Evolutionary conservation across 2,113 vertebrate species (phyloP), one percentile per base, ranked within the genome.

Genomic region (Opisthocomus hoazin): DNA sequence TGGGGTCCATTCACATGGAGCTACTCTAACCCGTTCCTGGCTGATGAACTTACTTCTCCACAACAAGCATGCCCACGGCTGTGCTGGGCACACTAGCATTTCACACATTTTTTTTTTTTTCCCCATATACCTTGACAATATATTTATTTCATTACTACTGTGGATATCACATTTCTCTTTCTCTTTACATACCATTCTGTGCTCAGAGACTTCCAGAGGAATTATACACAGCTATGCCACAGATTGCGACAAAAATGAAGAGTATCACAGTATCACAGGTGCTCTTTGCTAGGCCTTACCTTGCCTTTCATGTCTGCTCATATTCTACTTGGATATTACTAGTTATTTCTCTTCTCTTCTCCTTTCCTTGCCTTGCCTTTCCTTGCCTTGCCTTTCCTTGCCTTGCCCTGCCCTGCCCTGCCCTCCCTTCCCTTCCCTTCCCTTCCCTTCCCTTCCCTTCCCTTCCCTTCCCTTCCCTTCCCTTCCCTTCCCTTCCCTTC

Each of bases 401-500:
- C 9, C 18, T 27, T 21, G 11, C 15, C 34, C 21, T 17, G 9
- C 15, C 29, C 17, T 12, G 19, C 46, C 46, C 18, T 27, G 19
- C 15, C 14, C 8, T 24, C 10, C 7, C 41, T 15, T 46, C 8
- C 4, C 22, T 17, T 36, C 6, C 11, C 11, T 15, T 65, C 21
- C 8, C 21, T 16, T 6, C 14, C 41, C 45, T 48, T 16, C 10
- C 9, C 27, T 53, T 10, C 15, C 9, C 14, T 19, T 15, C 5
- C 11, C 9, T 36, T 36, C 2, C 4, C 21, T 23, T n/a, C 2
- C 3, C 22, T 16, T 16, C 4, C 5, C 13, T 23, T n/a, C 5
- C 4, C 13, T 24, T 19, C 1, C 5, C 9, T 23, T 11, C 1
- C 4, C 9, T 14, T 24, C 4, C 12, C 2, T 17, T 29, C 3